Conservation (phyloP, 2,797 vertebrate species). For the Halcyon leucocephala region DNA sequence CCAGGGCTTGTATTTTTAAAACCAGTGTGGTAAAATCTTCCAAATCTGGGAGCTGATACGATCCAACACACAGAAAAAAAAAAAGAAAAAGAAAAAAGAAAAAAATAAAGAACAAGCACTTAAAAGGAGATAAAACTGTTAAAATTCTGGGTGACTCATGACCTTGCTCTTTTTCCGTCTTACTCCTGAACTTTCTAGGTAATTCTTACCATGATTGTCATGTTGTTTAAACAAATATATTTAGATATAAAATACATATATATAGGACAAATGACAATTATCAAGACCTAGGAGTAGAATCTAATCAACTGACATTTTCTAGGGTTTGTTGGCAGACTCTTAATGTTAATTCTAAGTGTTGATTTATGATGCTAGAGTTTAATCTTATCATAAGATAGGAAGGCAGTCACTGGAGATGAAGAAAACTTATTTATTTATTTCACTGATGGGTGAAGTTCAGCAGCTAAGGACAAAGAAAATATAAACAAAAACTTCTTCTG, state of each 20-base stretch:
- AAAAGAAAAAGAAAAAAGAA: neutral
- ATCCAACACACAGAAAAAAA: neutral
- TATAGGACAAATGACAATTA: neutral
- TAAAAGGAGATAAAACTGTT: neutral
- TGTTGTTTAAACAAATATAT: neutral
- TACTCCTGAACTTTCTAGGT: neutral
- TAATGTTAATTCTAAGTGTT: slow-evolving; percentile 44
- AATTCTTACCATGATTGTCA: neutral
- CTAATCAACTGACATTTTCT: slow-evolving; percentile 40
- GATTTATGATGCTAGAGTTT: slow-evolving; percentile 55
- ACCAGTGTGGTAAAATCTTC: neutral
- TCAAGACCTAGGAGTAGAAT: neutral
- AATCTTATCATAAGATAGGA: neutral
- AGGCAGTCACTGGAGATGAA: slow-evolving; percentile 25
- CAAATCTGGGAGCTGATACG: neutral
- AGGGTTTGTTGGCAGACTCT: neutral
- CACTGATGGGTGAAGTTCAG: slow-evolving; percentile 21
- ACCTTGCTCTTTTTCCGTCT: neutral
- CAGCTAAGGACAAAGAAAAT: slow-evolving; percentile 31
- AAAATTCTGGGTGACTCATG: neutral
- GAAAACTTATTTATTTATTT: slow-evolving; percentile 25
- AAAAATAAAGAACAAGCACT: neutral
- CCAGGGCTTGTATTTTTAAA: neutral
- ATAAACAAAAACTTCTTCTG: neutral
- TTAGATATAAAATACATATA: neutral